These are phyloP conservation scores for Trichacis sp. DNA, from an alignment of 2,888 invertebrate species.

Conservation along the genomic window DNA sequence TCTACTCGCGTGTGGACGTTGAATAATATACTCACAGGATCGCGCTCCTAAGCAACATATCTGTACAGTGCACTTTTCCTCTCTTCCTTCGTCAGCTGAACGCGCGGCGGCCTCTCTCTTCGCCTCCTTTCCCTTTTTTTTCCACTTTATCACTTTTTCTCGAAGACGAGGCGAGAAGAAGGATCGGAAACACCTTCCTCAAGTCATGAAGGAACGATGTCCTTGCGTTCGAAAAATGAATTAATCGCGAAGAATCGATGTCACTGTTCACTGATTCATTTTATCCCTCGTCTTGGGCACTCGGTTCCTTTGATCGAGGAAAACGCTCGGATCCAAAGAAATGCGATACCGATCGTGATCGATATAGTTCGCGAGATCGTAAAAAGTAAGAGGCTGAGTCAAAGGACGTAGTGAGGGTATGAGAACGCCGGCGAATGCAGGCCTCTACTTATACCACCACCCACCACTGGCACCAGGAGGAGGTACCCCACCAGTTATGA, in stretches of 20 bases:
- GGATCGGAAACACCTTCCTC: constrained; percentile 11
- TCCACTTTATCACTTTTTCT: constrained; percentile 28
- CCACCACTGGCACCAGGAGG: constrained; percentile 62
- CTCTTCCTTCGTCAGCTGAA: constrained; percentile 37
- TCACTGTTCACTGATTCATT: constrained; percentile 35
- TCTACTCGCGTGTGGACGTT: too few species aligned
- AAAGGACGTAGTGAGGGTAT: constrained; percentile 68
- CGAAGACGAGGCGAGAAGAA: constrained; percentile 23
- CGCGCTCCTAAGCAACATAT: constrained; percentile 62
- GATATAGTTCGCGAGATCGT: constrained; percentile 46
- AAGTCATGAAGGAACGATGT: constrained; percentile 7
- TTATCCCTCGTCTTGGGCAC: constrained; percentile 34
- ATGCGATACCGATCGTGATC: constrained; percentile 43
- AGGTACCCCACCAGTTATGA: constrained; percentile 62
- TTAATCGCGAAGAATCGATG: too few species aligned
- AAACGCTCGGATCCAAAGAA: constrained; percentile 35
- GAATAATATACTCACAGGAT: constrained; percentile 63
- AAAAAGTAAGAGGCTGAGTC: constrained; percentile 64
- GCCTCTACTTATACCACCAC: constrained; percentile 68
- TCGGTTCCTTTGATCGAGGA: constrained; percentile 14
- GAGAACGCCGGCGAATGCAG: constrained; percentile 66
- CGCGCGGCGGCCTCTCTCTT: constrained; percentile 31
- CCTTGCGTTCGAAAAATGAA: too few species aligned
- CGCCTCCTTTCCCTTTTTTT: constrained; percentile 22
- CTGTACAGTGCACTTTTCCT: constrained; percentile 54